These are phyloP conservation scores for Spizaetus ornatus DNA, from an alignment of 2,113 vertebrate genomes.

Conservation along the genomic window DNA sequence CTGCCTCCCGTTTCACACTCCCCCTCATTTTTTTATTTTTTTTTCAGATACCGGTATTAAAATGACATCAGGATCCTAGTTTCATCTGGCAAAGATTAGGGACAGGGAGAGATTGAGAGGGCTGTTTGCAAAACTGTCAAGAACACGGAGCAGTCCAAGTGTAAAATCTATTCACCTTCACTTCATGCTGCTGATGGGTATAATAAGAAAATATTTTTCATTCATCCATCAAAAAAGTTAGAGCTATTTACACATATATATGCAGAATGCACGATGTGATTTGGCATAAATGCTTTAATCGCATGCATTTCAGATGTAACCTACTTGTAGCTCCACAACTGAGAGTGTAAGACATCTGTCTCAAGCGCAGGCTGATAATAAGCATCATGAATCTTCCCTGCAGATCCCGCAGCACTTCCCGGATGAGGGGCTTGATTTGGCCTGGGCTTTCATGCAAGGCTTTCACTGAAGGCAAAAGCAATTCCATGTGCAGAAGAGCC, in stretches of 20 bases:
- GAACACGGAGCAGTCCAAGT: background rate
- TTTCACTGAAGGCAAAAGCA: conserved; percentile 22
- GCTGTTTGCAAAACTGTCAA: conserved; percentile 29
- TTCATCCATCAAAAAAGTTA: background rate
- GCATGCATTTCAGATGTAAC: background rate
- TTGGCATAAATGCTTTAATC: background rate
- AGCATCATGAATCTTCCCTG: conserved; percentile 37
- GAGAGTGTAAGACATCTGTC: background rate
- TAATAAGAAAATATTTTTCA: conserved; percentile 31
- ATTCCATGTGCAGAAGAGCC: background rate
- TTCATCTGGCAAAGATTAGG: background rate
- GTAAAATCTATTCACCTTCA: conserved; percentile 47
- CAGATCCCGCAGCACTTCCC: background rate
- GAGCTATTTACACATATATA: background rate
- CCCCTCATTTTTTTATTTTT: background rate
- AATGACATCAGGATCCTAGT: background rate
- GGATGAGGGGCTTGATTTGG: background rate
- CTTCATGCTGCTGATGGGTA: background rate
- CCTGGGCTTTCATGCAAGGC: background rate
- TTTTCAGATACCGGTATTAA: background rate
- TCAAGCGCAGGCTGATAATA: background rate
- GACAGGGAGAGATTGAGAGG: background rate
- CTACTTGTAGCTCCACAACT: background rate
- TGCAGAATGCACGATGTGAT: background rate
- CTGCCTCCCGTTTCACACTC: background rate